Conservation (phyloP, 2,888 invertebrate genomes). For the Corbicula japonica region DNA sequence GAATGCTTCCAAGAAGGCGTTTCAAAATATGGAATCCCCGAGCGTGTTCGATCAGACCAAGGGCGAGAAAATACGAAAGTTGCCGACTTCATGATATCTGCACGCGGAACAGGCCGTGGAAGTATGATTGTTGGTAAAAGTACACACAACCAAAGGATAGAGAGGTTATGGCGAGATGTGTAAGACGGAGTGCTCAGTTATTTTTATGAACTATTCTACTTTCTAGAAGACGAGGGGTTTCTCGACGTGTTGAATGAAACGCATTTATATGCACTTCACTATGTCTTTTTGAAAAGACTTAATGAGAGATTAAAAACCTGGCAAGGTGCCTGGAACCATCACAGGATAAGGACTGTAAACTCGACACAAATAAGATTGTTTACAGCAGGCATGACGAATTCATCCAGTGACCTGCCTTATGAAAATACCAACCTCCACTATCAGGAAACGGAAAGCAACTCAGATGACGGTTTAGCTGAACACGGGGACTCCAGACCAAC, state of each 20-base stretch:
- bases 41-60: conserved; percentile 42
- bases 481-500: too few species aligned
- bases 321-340: conserved; percentile 39
- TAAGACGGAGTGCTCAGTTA: conserved; percentile 50
- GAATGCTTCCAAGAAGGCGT: conserved; percentile 36
- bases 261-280: conserved; percentile 44
- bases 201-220: too few species aligned
- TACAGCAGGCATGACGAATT: too few species aligned
- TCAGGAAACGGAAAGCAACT: too few species aligned
- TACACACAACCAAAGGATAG: too few species aligned
- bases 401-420: too few species aligned
- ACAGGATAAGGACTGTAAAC: conserved; percentile 44
- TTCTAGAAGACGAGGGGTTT: too few species aligned
- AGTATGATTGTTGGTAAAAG: conserved; percentile 52
- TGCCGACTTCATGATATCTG: conserved; percentile 45
- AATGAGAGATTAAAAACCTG: conserved; percentile 47
- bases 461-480: too few species aligned
- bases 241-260: conserved; percentile 33
- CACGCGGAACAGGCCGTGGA: conserved; percentile 16
- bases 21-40: conserved; percentile 19
- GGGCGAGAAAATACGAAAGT: conserved; percentile 43
- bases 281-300: conserved; percentile 29
- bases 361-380: too few species aligned
- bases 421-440: too few species aligned
- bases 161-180: conserved; percentile 56